Percentiles rank a stretch among this genome's conserved stretches.
These are phyloP conservation scores for Diadema setosum DNA, from an alignment of 35 echinoderm and acorn worm species.

Conservation along the genomic window DNA sequence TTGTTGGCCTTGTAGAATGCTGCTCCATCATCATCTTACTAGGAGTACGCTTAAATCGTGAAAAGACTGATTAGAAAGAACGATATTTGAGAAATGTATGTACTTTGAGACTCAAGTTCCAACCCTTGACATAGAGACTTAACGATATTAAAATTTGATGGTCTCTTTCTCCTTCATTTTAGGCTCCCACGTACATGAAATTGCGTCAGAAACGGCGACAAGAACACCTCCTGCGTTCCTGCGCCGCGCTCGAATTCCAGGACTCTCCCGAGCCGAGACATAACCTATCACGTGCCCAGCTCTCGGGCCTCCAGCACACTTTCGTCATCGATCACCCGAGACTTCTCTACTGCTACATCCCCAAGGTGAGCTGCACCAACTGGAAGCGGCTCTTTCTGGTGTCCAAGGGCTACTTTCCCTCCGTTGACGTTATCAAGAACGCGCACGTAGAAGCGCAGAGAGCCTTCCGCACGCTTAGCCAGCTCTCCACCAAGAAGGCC, in stretches of 20 bases:
- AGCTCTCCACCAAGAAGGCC: not conserved
- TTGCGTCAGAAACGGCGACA: not conserved
- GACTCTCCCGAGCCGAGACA: not conserved
- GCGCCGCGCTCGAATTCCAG: not conserved
- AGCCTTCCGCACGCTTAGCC: not conserved
- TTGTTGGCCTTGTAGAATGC: no score
- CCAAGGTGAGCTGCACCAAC: conserved; percentile 1
- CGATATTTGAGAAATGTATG: no score
- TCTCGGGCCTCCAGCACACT: not conserved
- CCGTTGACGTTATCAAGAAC: not conserved
- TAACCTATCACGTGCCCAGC: not conserved
- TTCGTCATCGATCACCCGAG: not conserved
- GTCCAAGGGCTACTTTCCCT: not conserved
- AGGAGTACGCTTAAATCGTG: no score
- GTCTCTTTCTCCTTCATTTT: not conserved
- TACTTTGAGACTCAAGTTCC: no score
- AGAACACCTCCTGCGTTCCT: not conserved
- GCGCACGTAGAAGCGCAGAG: not conserved
- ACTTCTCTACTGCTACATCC: not conserved
- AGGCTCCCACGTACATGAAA: not conserved
- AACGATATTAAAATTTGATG: not conserved
- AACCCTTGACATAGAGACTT: no score
- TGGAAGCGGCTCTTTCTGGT: not conserved
- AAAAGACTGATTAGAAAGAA: no score
- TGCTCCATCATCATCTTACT: no score